A percentile compares a stretch with the other conserved stretches of the same genome.
These are phyloP conservation scores for Uria aalge DNA, from an alignment of 2,113 vertebrate genomes.

Conservation along the genomic window DNA sequence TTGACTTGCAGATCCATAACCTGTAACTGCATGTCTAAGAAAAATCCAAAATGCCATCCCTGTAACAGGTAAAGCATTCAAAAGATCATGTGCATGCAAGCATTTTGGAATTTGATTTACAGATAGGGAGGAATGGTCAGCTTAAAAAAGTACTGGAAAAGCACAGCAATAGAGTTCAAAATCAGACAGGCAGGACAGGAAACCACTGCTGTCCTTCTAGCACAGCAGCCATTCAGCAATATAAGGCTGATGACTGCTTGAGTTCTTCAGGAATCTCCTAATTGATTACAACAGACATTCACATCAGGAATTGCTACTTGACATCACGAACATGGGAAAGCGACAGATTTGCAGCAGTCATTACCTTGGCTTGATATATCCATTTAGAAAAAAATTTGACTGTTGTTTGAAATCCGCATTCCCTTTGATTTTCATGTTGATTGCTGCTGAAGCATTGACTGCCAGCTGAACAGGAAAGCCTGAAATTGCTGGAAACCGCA, in stretches of 20 bases:
- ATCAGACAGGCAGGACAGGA: background rate
- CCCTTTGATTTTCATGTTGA: conserved; percentile 78
- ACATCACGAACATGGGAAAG: background rate
- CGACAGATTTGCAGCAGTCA: background rate
- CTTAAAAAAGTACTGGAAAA: background rate
- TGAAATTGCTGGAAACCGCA: conserved; percentile 81
- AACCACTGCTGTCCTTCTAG: background rate
- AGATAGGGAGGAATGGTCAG: background rate
- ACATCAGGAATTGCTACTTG: background rate
- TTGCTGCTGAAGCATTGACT: conserved; percentile 78
- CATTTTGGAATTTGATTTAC: background rate
- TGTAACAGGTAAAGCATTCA: background rate
- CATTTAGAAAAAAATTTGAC: conserved; percentile 79
- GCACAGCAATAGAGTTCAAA: background rate
- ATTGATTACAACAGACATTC: background rate
- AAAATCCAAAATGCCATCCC: background rate
- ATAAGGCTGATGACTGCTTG: background rate
- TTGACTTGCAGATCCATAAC: background rate
- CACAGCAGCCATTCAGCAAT: background rate
- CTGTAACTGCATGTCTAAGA: background rate
- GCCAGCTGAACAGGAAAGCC: conserved; percentile 80
- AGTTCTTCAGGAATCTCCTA: background rate
- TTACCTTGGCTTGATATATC: conserved; percentile 85
- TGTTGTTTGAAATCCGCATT: conserved; percentile 72
- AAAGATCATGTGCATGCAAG: background rate